phyloP scores from a whole-genome alignment of 1,140 invertebrate species.

The Bombus impatiens region DNA sequence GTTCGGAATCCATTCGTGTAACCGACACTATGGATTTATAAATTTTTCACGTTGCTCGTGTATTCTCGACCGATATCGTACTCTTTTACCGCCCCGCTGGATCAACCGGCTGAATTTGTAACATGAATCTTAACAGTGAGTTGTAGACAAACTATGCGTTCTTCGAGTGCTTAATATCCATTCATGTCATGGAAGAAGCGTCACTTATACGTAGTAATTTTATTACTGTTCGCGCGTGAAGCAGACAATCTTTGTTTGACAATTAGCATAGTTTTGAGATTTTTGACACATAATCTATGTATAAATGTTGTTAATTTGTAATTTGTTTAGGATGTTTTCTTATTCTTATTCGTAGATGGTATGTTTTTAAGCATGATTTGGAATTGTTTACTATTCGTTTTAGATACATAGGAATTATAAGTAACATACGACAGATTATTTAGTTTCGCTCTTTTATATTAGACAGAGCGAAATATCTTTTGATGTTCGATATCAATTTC shows the following conservation, averaged over 20 bases:
- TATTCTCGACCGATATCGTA: not conserved
- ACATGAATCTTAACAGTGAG: not conserved
- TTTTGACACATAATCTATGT: not conserved
- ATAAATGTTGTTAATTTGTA: not conserved
- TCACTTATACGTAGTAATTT: not conserved
- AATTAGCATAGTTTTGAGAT: not conserved
- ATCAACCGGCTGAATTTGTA: not conserved
- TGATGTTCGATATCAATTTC: no score
- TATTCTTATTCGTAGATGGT: not conserved
- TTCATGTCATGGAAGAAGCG: not conserved
- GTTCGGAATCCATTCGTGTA: not conserved
- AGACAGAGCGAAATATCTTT: no score
- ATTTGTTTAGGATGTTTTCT: not conserved
- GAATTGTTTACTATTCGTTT: not conserved
- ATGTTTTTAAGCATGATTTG: not conserved
- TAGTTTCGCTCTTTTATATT: not conserved
- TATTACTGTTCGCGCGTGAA: not conserved
- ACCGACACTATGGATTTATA: not conserved
- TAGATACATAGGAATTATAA: not conserved
- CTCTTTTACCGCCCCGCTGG: not conserved
- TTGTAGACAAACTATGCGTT: not conserved
- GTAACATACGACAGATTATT: not conserved
- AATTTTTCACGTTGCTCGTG: not conserved
- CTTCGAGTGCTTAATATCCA: conserved; percentile 1
- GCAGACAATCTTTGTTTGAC: not conserved